Conservation (phyloP, 2,888 invertebrate species). For the Andrena camellia region DNA sequence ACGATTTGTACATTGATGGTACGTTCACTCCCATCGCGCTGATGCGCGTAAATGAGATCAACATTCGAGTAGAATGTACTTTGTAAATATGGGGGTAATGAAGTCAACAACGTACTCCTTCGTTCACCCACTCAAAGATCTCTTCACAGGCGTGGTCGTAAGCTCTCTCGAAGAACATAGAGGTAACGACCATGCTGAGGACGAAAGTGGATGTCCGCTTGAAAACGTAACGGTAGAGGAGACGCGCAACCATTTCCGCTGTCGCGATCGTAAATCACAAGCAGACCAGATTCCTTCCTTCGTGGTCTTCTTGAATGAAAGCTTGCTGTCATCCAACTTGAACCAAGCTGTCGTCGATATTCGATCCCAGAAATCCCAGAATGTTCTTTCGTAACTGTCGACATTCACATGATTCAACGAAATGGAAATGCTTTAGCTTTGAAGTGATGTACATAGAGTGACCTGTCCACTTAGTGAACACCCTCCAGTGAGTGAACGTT, state of each 20-base stretch:
- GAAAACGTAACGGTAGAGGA: constrained; percentile 78
- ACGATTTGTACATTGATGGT: background rate
- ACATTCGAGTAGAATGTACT: background rate
- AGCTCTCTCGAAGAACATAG: constrained; percentile 85
- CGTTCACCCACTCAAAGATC: constrained; percentile 84
- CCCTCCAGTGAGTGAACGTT: no score
- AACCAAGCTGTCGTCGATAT: background rate
- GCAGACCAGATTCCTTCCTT: background rate
- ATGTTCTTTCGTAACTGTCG: background rate
- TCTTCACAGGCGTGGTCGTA: constrained; percentile 83
- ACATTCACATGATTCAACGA: background rate
- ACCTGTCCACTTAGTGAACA: no score
- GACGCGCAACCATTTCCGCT: constrained; percentile 41
- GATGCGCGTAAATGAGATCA: no score
- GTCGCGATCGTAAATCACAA: background rate
- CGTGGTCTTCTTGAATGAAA: no score
- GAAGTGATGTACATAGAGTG: no score
- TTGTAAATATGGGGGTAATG: background rate
- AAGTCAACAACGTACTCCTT: constrained; percentile 77
- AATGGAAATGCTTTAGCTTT: background rate
- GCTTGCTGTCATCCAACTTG: background rate
- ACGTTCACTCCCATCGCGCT: background rate
- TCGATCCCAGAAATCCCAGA: no score
- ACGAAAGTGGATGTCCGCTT: constrained; percentile 85
- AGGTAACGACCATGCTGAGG: constrained; percentile 82